phyloP scores from a whole-genome alignment of 2,797 vertebrate species.

The Alosa sapidissima region DNA sequence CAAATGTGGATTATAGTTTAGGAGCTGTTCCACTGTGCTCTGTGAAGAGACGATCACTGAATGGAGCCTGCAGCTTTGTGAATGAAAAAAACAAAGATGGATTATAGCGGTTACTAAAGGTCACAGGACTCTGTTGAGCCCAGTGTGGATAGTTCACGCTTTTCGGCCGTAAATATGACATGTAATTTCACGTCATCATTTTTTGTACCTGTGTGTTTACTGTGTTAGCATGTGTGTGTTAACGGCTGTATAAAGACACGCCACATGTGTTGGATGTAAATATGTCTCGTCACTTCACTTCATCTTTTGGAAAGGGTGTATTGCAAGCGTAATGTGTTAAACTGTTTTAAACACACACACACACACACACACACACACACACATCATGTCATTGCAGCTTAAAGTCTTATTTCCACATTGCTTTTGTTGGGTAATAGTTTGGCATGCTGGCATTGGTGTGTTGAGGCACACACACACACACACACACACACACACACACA shows the following conservation, averaged over 20 bases:
- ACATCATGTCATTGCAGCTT: not conserved
- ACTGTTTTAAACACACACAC: not conserved
- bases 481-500: not conserved
- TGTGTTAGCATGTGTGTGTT: not conserved
- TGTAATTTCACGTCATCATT: no score
- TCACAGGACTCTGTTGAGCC: no score
- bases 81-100: no score
- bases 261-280: not conserved
- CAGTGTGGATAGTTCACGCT: no score
- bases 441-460: not conserved
- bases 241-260: not conserved
- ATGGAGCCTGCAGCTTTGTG: no score
- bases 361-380: slow-evolving; percentile 1
- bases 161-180: no score
- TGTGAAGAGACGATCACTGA: no score
- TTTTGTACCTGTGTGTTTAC: not conserved
- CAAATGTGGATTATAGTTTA: not conserved
- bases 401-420: not conserved
- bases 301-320: not conserved
- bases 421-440: slow-evolving; percentile 6
- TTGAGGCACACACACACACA: not conserved
- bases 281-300: not conserved
- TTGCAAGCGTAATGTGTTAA: not conserved
- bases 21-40: not conserved
- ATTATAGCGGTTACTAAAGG: no score